Conservation (phyloP, 2,888 invertebrate species). For the Archips xylosteana region DNA sequence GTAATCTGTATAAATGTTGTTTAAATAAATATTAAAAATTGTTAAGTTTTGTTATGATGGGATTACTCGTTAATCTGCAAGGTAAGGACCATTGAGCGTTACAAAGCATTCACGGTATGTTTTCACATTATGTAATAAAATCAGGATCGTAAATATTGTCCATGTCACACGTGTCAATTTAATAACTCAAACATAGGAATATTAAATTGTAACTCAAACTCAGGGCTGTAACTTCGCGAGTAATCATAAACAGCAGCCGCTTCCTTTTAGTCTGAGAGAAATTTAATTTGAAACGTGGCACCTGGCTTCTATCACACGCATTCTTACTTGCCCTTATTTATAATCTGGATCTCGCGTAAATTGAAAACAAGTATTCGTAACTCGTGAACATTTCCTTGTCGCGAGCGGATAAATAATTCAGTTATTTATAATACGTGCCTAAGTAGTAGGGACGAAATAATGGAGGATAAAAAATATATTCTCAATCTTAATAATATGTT, state of each 20-base stretch:
- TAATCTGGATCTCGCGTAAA: conserved; percentile 40
- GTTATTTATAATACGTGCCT: conserved; percentile 7
- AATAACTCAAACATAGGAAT: conserved; percentile 28
- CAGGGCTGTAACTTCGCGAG: conserved; percentile 37
- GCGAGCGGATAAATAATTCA: conserved; percentile 17
- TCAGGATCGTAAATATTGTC: conserved; percentile 13
- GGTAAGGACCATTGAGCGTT: background rate
- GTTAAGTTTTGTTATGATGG: background rate
- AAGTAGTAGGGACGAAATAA: background rate
- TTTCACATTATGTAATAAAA: background rate
- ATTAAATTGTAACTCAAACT: conserved; percentile 32
- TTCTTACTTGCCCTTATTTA: conserved; percentile 43
- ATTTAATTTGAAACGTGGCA: conserved; percentile 55
- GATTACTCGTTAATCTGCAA: background rate
- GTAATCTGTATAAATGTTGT: background rate
- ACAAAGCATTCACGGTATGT: background rate
- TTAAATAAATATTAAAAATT: background rate
- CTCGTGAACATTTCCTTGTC: conserved; percentile 21
- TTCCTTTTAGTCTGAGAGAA: conserved; percentile 55
- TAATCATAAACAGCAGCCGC: conserved; percentile 54
- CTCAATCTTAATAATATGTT: too few relatives aligned
- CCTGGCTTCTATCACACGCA: conserved; percentile 54
- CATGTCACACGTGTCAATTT: conserved; percentile 12
- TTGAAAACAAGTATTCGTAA: conserved; percentile 29
- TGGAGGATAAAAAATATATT: background rate